Conservation (phyloP, 2,113 vertebrate genomes). For the Elachura formosa region DNA sequence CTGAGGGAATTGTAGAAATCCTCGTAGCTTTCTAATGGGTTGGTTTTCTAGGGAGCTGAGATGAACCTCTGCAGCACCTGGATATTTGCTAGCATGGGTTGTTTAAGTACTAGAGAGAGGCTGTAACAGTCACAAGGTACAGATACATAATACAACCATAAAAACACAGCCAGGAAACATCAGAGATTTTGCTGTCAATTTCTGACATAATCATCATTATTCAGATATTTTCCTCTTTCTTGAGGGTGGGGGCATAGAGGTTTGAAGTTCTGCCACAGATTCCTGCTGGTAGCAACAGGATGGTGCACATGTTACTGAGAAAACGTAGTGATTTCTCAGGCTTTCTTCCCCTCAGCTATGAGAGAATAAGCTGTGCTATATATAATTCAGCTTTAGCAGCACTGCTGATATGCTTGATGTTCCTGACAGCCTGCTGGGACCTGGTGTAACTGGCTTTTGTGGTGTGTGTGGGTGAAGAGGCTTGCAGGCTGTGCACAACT, state of each 20-base stretch:
- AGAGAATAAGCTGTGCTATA: not conserved
- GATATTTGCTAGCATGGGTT: not conserved
- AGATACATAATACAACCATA: not conserved
- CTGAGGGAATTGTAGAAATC: not conserved
- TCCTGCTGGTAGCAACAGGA: not conserved
- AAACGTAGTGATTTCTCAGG: not conserved
- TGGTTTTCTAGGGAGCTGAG: not conserved
- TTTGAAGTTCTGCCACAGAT: fast-evolving
- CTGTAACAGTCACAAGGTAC: not conserved
- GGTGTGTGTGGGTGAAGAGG: not conserved
- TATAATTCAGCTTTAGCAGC: not conserved
- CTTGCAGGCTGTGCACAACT: not conserved
- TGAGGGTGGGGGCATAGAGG: not conserved
- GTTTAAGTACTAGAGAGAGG: not conserved
- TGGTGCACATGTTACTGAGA: not conserved
- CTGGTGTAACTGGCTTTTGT: not conserved
- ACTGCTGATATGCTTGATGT: not conserved
- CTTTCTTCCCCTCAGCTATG: not conserved
- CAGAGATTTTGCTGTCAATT: not conserved
- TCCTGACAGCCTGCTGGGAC: not conserved
- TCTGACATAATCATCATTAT: not conserved
- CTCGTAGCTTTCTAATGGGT: not conserved
- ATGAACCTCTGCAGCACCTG: not conserved
- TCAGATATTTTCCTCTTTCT: not conserved
- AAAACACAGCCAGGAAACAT: not conserved